phyloP scores from a whole-genome alignment of 2,113 vertebrate genomes.

The Rousettus leschenaultii region DNA sequence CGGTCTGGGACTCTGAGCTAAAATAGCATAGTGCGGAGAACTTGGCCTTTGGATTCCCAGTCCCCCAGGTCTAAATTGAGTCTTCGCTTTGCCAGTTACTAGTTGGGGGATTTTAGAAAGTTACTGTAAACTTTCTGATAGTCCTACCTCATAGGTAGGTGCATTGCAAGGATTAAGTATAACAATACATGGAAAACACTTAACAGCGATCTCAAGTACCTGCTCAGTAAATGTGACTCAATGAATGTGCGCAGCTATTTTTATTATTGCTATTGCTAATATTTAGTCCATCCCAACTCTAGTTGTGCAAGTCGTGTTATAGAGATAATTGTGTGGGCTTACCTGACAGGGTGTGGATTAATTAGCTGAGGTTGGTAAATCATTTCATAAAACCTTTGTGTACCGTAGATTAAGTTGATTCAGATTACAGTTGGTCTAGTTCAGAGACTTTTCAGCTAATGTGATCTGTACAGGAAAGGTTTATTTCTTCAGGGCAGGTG shows the following conservation, averaged over 20 bases:
- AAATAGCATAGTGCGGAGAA: background rate
- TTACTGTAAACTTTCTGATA: background rate
- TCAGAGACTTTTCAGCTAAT: background rate
- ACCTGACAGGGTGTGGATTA: conserved; percentile 1
- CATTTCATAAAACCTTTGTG: background rate
- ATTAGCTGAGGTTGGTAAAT: background rate
- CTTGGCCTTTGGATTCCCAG: background rate
- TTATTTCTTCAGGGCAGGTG: background rate
- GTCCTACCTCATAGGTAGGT: background rate
- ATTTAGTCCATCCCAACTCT: background rate
- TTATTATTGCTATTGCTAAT: background rate
- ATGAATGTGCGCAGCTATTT: background rate
- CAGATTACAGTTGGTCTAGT: background rate
- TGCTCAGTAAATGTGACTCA: background rate
- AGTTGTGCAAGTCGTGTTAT: background rate
- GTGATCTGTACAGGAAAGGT: background rate
- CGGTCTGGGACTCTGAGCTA: background rate
- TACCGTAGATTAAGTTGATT: background rate
- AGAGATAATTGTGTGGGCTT: background rate
- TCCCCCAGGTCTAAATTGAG: background rate
- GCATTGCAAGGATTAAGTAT: background rate
- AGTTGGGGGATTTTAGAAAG: background rate
- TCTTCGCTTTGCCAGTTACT: background rate
- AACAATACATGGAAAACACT: background rate
- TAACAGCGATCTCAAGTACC: too few relatives aligned